Percentiles rank a stretch among this genome's conserved stretches.
Evolutionary conservation across 2,113 vertebrate genomes (phyloP).

Genomic region (Sciurus niger): DNA sequence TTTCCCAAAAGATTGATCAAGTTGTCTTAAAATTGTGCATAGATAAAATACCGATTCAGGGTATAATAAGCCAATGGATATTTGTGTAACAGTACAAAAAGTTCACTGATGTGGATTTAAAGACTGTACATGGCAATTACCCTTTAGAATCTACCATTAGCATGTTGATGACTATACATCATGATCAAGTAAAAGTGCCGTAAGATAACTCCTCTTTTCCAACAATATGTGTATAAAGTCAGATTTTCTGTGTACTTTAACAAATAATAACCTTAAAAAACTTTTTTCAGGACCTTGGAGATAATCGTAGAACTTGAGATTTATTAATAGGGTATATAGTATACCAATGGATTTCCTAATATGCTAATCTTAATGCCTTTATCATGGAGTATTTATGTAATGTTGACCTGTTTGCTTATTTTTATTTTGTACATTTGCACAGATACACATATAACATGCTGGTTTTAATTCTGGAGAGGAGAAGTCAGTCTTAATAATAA

Average conservation of each 20-base stretch:
- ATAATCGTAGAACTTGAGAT: neutral
- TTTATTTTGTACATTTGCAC: neutral
- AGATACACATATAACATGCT: neutral
- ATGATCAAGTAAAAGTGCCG: neutral
- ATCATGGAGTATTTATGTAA: neutral
- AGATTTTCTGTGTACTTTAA: neutral
- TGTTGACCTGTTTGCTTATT: neutral
- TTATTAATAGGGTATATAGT: neutral
- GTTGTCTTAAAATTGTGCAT: neutral
- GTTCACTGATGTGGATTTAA: neutral
- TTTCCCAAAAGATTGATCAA: neutral
- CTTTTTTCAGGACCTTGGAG: neutral
- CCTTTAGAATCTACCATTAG: neutral
- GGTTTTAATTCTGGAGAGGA: neutral
- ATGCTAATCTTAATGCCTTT: neutral
- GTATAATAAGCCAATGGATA: neutral
- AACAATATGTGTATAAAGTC: neutral
- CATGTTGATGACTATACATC: neutral
- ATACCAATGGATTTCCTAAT: neutral
- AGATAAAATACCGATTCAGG: neutral
- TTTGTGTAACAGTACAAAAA: neutral
- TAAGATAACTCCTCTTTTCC: neutral
- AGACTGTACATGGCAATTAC: neutral
- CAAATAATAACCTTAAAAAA: neutral
- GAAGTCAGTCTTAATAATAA: neutral